Evolutionary conservation across 2,888 invertebrate species (phyloP).

Genomic region (Xanthia togata): DNA sequence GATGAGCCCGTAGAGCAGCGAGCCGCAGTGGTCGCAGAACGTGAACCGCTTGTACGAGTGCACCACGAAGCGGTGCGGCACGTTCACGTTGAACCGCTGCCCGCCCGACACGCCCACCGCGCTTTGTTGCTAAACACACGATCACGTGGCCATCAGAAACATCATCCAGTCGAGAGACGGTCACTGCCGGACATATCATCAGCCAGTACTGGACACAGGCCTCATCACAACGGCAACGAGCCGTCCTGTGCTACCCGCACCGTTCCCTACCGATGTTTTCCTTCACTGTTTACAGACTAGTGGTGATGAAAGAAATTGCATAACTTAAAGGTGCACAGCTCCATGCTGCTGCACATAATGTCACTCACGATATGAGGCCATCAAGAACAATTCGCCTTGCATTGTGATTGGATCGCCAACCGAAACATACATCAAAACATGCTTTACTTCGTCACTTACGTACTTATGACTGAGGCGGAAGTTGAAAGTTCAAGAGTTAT

Average conservation of each 20-base stretch:
- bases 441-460: background rate
- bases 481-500: background rate
- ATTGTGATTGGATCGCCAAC: too few relatives aligned
- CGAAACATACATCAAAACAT: background rate
- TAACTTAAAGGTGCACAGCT: background rate
- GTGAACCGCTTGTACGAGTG: conserved; percentile 99
- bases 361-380: background rate
- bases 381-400: background rate
- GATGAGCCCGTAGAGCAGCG: conserved; percentile 98
- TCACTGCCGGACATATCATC: background rate
- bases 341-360: background rate
- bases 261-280: background rate
- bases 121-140: conserved; percentile 74
- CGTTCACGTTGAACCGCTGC: conserved; percentile 98
- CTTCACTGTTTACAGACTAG: background rate
- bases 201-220: background rate
- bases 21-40: conserved; percentile 99
- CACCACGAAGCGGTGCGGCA: conserved; percentile 98
- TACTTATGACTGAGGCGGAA: background rate
- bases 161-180: background rate
- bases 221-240: background rate
- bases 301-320: background rate
- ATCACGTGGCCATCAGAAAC: background rate
- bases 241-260: background rate
- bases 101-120: conserved; percentile 91